A percentile compares a stretch with the other conserved stretches of the same genome.
Evolutionary conservation across 2,888 invertebrate genomes (phyloP).

Genomic region (Hirtodrosophila cameraria): DNA sequence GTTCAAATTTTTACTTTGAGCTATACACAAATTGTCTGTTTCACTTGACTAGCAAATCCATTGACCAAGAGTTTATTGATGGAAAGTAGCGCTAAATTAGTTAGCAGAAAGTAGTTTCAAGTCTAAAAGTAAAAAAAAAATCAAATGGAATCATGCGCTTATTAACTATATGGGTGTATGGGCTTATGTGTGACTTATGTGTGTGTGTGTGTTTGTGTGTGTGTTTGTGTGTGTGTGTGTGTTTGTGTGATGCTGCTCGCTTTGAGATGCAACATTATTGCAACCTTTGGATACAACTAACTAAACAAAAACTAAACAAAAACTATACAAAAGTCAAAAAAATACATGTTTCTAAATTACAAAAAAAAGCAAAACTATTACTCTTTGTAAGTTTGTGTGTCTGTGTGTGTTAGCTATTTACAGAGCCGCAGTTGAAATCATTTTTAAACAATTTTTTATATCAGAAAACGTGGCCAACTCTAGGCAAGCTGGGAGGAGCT

Average conservation of each 20-base stretch:
- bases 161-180: slow-evolving; percentile 8
- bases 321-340: slow-evolving; percentile 45
- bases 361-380: slow-evolving; percentile 46
- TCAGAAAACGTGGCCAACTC: slow-evolving; percentile 24
- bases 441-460: slow-evolving; percentile 16
- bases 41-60: slow-evolving; percentile 75
- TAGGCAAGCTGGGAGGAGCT: slow-evolving; percentile 72
- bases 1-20: slow-evolving; percentile 61
- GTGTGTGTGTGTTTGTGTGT: slow-evolving; percentile 17
- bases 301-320: slow-evolving; percentile 73
- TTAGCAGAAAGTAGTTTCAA: slow-evolving; percentile 26
- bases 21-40: slow-evolving; percentile 71
- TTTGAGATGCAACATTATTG: slow-evolving; percentile 77
- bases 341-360: slow-evolving; percentile 41
- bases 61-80: slow-evolving; percentile 52
- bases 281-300: slow-evolving; percentile 73
- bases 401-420: slow-evolving; percentile 36
- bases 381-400: slow-evolving; percentile 31
- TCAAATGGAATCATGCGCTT: slow-evolving; percentile 20
- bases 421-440: slow-evolving; percentile 20
- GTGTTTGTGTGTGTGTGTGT: slow-evolving; percentile 29
- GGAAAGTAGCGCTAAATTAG: slow-evolving; percentile 41
- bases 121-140: slow-evolving; percentile 20
- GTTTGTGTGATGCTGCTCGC: slow-evolving; percentile 68
- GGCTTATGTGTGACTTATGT: slow-evolving; percentile 25